These are phyloP conservation scores for Ceriagrion tenellum DNA, from an alignment of 2,888 invertebrate genomes.

Conservation along the genomic window DNA sequence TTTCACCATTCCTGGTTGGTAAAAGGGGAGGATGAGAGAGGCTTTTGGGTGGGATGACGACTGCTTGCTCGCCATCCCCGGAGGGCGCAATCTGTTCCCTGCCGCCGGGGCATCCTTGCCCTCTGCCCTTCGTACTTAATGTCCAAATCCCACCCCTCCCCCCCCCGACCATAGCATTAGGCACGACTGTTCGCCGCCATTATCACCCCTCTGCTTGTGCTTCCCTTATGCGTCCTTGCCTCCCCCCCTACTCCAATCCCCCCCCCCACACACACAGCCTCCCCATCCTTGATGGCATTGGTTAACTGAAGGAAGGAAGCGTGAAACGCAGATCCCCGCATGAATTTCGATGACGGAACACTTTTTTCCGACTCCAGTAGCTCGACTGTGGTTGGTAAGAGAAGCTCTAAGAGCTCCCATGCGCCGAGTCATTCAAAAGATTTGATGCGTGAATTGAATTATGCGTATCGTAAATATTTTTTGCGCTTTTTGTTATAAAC, in stretches of 20 bases:
- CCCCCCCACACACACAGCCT: background rate
- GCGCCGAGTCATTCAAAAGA: too few relatives aligned
- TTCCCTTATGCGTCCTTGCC: background rate
- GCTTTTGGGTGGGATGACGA: background rate
- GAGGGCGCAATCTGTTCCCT: background rate
- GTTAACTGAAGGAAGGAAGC: background rate
- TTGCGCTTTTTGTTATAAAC: too few relatives aligned
- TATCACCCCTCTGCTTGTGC: too few relatives aligned
- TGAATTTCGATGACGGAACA: background rate
- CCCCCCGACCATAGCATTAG: background rate
- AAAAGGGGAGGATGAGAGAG: background rate
- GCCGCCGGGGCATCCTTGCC: background rate
- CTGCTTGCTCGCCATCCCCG: background rate
- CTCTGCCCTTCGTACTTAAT: background rate
- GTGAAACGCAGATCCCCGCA: background rate
- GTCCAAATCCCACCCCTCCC: background rate
- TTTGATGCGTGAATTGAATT: too few relatives aligned
- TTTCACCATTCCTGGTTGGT: background rate
- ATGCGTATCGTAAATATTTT: too few relatives aligned
- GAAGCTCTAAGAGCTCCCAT: too few relatives aligned
- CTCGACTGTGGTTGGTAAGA: too few relatives aligned
- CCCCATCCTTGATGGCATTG: background rate
- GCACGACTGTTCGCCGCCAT: slow-evolving; percentile 1
- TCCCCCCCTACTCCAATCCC: background rate
- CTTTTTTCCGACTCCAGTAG: background rate